Conservation (phyloP, 2,797 vertebrate species). For the Labroides dimidiatus region DNA sequence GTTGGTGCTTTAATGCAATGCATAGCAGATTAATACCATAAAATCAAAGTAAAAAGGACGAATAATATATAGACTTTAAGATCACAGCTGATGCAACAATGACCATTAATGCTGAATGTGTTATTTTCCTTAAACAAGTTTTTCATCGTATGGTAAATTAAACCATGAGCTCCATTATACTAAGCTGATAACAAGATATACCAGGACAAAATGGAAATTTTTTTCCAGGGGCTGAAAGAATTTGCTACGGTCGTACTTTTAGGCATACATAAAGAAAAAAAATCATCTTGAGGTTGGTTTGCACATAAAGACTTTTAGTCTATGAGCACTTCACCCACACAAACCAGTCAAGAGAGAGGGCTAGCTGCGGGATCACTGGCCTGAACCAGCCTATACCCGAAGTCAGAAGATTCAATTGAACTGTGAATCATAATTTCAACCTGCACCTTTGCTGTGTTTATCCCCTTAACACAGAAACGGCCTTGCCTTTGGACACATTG, state of each 20-base stretch:
- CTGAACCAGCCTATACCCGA: conserved; percentile 40
- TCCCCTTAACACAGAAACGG: conserved; percentile 41
- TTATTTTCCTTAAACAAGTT: neutral
- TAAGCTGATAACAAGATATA: neutral
- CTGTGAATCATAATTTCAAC: conserved; percentile 44
- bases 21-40: no score
- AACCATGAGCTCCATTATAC: conserved; percentile 6
- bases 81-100: neutral
- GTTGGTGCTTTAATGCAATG: no score
- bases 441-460: conserved; percentile 47
- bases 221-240: neutral
- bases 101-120: neutral
- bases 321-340: conserved; percentile 53
- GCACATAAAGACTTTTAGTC: conserved; percentile 42
- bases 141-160: neutral
- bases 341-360: conserved; percentile 59
- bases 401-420: conserved; percentile 44
- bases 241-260: neutral
- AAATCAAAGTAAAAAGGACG: neutral
- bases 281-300: conserved; percentile 32
- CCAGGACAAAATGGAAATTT: conserved; percentile 30
- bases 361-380: conserved; percentile 39
- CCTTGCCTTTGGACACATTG: conserved; percentile 58
- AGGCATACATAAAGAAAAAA: conserved; percentile 14
- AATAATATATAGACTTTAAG: conserved; percentile 3